Conservation (phyloP, 1,140 invertebrate species). For the Lethrus apterus region DNA sequence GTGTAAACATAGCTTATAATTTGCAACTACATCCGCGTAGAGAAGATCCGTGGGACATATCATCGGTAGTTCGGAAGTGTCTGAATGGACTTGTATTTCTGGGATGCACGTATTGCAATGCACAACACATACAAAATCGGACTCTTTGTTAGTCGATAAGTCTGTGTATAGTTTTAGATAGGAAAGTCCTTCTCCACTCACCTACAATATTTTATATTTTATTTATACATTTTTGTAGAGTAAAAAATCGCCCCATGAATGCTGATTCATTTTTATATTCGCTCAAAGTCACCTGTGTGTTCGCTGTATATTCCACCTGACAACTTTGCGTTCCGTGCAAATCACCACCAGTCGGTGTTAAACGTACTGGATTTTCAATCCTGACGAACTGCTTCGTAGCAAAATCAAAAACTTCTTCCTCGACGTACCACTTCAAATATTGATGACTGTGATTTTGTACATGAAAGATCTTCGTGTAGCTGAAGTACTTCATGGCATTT, state of each 20-base stretch:
- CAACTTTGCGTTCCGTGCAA: background rate
- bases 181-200: background rate
- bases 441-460: background rate
- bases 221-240: too few relatives aligned
- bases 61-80: conserved; percentile 5
- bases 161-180: conserved; percentile 5
- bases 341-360: background rate
- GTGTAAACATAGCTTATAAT: background rate
- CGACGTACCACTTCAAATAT: background rate
- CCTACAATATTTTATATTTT: background rate
- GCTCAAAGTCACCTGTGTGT: background rate
- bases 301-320: background rate
- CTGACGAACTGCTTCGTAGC: background rate
- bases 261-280: too few relatives aligned
- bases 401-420: too few relatives aligned
- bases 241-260: too few relatives aligned
- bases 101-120: background rate
- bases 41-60: background rate
- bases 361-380: background rate
- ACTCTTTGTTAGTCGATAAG: background rate
- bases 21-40: background rate
- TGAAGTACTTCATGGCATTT: conserved; percentile 4
- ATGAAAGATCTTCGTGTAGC: background rate
- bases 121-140: conserved; percentile 6
- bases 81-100: background rate